A percentile compares a stretch with the other conserved stretches of the same genome.
These are phyloP conservation scores for Rhagium mordax DNA, from an alignment of 2,888 invertebrate species.

Conservation along the genomic window DNA sequence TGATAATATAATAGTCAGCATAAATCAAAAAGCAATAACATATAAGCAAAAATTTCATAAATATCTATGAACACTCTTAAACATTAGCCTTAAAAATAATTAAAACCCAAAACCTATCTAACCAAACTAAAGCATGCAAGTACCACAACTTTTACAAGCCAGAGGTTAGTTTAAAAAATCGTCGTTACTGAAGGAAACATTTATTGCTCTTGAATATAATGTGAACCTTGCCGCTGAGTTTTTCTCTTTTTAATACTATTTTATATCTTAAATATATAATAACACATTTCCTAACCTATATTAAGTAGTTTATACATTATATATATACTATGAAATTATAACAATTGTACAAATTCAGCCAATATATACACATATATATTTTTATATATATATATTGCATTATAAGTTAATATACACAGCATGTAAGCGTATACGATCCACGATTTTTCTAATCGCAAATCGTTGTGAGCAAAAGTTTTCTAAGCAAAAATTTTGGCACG, in stretches of 20 bases:
- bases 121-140: constrained; percentile 38
- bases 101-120: constrained; percentile 53
- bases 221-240: constrained; percentile 58
- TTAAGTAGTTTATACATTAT: constrained; percentile 61
- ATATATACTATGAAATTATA: constrained; percentile 71
- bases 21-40: constrained; percentile 41
- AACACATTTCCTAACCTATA: constrained; percentile 65
- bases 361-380: constrained; percentile 69
- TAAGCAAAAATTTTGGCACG: constrained; percentile 70
- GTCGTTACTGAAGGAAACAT: constrained; percentile 34
- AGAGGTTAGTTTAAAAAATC: constrained; percentile 34
- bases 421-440: constrained; percentile 69
- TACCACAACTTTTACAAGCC: constrained; percentile 28
- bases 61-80: constrained; percentile 56
- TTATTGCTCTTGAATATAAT: constrained; percentile 41
- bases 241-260: constrained; percentile 57
- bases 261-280: constrained; percentile 60
- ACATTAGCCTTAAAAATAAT: constrained; percentile 44
- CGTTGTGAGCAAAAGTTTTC: constrained; percentile 69
- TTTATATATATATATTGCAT: constrained; percentile 69
- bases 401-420: constrained; percentile 70
- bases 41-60: constrained; percentile 46
- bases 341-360: constrained; percentile 71
- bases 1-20: constrained; percentile 22
- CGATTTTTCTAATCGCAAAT: constrained; percentile 55